A percentile compares a stretch with the other conserved stretches of the same genome.
These are phyloP conservation scores for Melinaea marsaeus DNA, from an alignment of 2,888 invertebrate species.

Conservation along the genomic window DNA sequence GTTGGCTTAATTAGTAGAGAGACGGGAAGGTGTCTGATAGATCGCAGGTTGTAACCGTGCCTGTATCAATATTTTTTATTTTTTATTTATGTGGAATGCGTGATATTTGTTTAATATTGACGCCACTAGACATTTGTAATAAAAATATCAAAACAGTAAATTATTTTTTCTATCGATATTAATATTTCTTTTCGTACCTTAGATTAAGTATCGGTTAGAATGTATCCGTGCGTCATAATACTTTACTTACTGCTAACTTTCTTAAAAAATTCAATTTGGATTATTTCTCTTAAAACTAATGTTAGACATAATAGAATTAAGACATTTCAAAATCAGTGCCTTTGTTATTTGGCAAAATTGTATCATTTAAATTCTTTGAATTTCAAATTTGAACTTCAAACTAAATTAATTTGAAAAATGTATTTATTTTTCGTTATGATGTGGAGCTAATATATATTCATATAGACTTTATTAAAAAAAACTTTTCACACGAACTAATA, in stretches of 20 bases:
- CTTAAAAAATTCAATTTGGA: conserved; percentile 10
- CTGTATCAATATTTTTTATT: no score
- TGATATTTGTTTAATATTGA: no score
- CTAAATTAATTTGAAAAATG: neutral
- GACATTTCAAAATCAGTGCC: conserved; percentile 9
- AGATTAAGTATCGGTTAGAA: conserved; percentile 38
- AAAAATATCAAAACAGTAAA: no score
- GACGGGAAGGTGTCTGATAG: no score
- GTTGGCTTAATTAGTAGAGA: no score
- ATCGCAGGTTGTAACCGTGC: no score
- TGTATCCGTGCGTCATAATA: conserved; percentile 41
- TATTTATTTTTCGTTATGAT: neutral
- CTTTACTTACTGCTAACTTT: conserved; percentile 11
- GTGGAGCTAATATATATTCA: no score
- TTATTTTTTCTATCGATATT: neutral
- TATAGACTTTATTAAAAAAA: neutral
- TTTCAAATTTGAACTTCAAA: neutral
- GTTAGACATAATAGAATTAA: conserved; percentile 15
- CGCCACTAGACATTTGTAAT: no score
- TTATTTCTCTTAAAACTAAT: conserved; percentile 7
- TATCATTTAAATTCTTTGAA: conserved; percentile 5
- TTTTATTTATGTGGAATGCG: no score
- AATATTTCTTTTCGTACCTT: conserved; percentile 12
- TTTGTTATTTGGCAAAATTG: conserved; percentile 11
- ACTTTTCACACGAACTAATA: no score